phyloP scores from a whole-genome alignment of 2,113 vertebrate genomes.

The Zosterops borbonicus region DNA sequence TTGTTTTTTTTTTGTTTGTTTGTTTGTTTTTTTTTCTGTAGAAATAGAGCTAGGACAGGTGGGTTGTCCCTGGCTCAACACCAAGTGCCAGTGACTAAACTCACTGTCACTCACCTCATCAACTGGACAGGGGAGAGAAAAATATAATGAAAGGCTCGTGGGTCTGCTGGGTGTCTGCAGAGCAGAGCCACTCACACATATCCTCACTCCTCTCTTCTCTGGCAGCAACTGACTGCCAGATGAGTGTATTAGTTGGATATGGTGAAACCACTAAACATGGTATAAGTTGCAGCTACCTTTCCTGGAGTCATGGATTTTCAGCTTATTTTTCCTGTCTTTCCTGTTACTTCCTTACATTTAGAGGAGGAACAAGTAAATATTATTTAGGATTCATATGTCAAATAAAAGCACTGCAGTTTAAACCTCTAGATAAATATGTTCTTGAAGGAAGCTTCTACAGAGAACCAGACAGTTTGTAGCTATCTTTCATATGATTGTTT shows the following conservation, averaged over 20 bases:
- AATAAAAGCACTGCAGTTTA: background rate
- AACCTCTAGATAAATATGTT: background rate
- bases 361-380: background rate
- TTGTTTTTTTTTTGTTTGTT: accelerated
- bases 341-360: background rate
- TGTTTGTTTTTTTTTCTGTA: too few relatives aligned
- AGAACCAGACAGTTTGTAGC: background rate
- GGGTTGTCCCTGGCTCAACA: background rate
- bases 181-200: background rate
- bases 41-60: background rate
- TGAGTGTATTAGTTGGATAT: background rate
- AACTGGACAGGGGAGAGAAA: background rate
- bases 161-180: background rate
- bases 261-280: background rate
- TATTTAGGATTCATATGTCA: background rate
- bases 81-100: background rate
- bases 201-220: background rate
- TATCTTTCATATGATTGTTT: background rate
- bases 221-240: background rate
- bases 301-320: background rate
- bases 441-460: background rate
- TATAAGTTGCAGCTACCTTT: background rate
- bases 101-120: accelerated
- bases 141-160: accelerated
- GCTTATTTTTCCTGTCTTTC: background rate